A percentile compares a stretch with the other conserved stretches of the same genome.
These are phyloP conservation scores for Cerceris ruficornis DNA, from an alignment of 2,888 invertebrate species.

Conservation along the genomic window DNA sequence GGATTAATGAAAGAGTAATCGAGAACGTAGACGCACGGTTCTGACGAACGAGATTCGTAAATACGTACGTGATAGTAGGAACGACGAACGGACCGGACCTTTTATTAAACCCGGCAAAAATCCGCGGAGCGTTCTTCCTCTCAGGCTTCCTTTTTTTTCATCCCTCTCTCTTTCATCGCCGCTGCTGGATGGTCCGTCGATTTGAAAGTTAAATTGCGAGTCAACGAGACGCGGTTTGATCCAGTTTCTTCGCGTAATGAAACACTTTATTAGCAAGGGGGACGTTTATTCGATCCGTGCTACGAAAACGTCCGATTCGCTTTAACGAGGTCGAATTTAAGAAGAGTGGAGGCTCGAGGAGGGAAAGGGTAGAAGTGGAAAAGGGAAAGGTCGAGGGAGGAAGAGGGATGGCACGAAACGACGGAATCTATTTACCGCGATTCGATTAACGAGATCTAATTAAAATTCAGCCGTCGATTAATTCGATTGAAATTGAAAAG, in stretches of 20 bases:
- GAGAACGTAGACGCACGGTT: not conserved
- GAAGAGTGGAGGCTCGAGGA: not conserved
- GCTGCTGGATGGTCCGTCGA: slow-evolving; percentile 49
- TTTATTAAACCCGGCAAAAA: slow-evolving; percentile 42
- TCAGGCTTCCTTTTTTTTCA: slow-evolving; percentile 8
- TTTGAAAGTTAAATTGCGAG: slow-evolving; percentile 66
- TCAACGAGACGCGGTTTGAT: slow-evolving; percentile 60
- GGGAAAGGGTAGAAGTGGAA: not conserved
- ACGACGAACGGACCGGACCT: slow-evolving; percentile 28
- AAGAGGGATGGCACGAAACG: too few relatives aligned
- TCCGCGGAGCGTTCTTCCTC: not conserved
- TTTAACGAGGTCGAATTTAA: not conserved
- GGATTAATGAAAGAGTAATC: not conserved
- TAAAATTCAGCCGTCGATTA: slow-evolving; percentile 29
- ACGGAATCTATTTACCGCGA: slow-evolving; percentile 28
- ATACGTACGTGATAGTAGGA: slow-evolving; percentile 32
- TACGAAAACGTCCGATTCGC: slow-evolving; percentile 17
- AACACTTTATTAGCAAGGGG: slow-evolving; percentile 48
- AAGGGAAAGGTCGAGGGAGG: not conserved
- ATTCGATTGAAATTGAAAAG: slow-evolving; percentile 30
- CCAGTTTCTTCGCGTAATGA: slow-evolving; percentile 41
- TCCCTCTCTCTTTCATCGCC: not conserved
- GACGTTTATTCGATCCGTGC: slow-evolving; percentile 9
- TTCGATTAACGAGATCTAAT: slow-evolving; percentile 31
- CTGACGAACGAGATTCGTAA: not conserved